phyloP scores from a whole-genome alignment of 2,797 vertebrate genomes.

The Falco berigora region DNA sequence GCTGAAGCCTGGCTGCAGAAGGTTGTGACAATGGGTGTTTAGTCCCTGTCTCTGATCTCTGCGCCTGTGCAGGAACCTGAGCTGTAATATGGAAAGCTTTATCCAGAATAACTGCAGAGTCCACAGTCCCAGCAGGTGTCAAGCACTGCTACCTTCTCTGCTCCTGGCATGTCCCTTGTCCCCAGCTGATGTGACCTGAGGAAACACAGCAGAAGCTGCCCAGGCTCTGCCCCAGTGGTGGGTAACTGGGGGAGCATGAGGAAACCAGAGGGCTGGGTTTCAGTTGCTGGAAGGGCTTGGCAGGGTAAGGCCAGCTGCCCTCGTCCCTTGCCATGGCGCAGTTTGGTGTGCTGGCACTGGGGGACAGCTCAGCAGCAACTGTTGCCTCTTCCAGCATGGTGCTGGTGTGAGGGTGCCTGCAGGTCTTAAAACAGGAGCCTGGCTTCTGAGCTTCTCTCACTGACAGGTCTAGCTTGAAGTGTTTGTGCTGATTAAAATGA shows the following conservation, averaged over 20 bases:
- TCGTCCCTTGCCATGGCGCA: neutral
- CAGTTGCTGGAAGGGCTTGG: neutral
- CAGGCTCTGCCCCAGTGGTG: fast-evolving
- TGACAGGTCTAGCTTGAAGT: neutral
- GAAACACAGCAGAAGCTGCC: neutral
- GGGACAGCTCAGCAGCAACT: neutral
- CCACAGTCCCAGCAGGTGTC: neutral
- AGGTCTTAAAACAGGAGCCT: neutral
- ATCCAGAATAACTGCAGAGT: neutral
- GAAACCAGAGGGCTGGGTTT: neutral
- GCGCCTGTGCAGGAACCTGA: neutral
- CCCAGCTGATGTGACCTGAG: neutral
- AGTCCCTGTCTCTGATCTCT: neutral
- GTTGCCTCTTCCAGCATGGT: neutral
- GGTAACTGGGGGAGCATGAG: neutral
- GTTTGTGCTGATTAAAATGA: neutral
- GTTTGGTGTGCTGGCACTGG: neutral
- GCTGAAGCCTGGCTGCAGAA: neutral
- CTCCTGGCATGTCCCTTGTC: neutral
- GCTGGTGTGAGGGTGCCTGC: neutral
- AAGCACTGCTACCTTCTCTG: no score
- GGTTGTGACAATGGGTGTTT: fast-evolving
- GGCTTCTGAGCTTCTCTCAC: neutral
- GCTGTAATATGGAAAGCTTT: neutral
- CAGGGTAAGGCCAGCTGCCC: neutral